Conservation (phyloP, 2,888 invertebrate species). For the Marasmarcha lunaedactyla region DNA sequence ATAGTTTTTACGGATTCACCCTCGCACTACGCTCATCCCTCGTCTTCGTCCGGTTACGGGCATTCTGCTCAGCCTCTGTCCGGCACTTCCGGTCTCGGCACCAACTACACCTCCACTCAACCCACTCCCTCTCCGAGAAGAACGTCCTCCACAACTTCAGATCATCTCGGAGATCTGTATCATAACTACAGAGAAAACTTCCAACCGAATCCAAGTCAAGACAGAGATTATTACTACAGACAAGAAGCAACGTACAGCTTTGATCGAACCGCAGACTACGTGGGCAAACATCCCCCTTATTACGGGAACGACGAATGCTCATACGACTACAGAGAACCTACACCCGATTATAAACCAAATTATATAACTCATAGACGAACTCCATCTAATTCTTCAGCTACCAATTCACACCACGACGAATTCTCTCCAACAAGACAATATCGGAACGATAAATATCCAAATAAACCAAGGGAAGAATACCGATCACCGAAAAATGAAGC, state of each 20-base stretch:
- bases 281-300: conserved; percentile 52
- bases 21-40: conserved; percentile 57
- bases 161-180: conserved; percentile 76
- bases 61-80: conserved; percentile 53
- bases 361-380: conserved; percentile 78
- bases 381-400: conserved; percentile 79
- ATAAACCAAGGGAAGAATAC: conserved; percentile 38
- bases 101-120: conserved; percentile 61
- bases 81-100: conserved; percentile 62
- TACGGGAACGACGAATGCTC: conserved; percentile 53
- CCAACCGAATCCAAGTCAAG: conserved; percentile 31
- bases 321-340: conserved; percentile 45
- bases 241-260: conserved; percentile 37
- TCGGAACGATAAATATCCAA: conserved; percentile 24
- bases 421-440: conserved; percentile 50
- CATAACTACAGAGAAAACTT: conserved; percentile 65
- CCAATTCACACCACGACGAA: conserved; percentile 64
- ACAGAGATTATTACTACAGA: conserved; percentile 37
- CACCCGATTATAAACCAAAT: conserved; percentile 38
- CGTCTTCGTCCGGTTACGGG: conserved; percentile 60
- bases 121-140: conserved; percentile 78
- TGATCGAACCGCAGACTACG: conserved; percentile 56
- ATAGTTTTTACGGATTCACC: conserved; percentile 82
- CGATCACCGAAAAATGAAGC: conserved; percentile 32
- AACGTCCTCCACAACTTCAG: conserved; percentile 60